A percentile compares a stretch with the other conserved stretches of the same genome.
phyloP scores from a whole-genome alignment of 2,888 invertebrate genomes.

The Patella caerulea region DNA sequence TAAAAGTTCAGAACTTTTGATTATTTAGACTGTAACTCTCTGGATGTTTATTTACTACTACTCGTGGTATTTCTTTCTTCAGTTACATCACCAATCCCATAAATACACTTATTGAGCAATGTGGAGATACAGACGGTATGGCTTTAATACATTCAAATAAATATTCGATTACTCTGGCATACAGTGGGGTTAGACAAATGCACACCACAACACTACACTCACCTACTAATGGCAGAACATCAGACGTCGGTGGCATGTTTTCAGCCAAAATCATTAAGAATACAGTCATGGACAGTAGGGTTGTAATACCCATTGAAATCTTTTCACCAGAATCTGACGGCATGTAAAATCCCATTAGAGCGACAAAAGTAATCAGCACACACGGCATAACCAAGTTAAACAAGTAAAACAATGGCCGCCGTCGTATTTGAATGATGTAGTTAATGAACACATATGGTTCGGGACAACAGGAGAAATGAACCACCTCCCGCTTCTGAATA shows the following conservation, averaged over 20 bases:
- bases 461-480: slow-evolving; percentile 75
- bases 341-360: slow-evolving; percentile 75
- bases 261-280: slow-evolving; percentile 76
- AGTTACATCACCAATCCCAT: neutral
- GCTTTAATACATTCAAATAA: too few species aligned
- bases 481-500: slow-evolving; percentile 72
- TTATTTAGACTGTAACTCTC: too few species aligned
- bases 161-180: too few species aligned
- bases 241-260: slow-evolving; percentile 76
- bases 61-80: neutral
- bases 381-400: slow-evolving; percentile 76
- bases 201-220: slow-evolving; percentile 25
- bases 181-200: too few species aligned
- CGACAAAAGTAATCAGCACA: slow-evolving; percentile 75
- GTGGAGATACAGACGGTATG: too few species aligned
- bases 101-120: too few species aligned
- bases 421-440: slow-evolving; percentile 72
- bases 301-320: slow-evolving; percentile 75
- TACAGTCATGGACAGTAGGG: slow-evolving; percentile 76
- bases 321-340: slow-evolving; percentile 76
- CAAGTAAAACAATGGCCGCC: slow-evolving; percentile 75
- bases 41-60: too few species aligned
- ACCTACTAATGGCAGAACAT: slow-evolving; percentile 76
- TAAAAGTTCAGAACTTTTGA: too few species aligned
- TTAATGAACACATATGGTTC: slow-evolving; percentile 74